Evolutionary conservation across 2,888 invertebrate genomes (phyloP), one percentile per base, ranked within the genome.

Genomic region (Chymomyza amoena): DNA sequence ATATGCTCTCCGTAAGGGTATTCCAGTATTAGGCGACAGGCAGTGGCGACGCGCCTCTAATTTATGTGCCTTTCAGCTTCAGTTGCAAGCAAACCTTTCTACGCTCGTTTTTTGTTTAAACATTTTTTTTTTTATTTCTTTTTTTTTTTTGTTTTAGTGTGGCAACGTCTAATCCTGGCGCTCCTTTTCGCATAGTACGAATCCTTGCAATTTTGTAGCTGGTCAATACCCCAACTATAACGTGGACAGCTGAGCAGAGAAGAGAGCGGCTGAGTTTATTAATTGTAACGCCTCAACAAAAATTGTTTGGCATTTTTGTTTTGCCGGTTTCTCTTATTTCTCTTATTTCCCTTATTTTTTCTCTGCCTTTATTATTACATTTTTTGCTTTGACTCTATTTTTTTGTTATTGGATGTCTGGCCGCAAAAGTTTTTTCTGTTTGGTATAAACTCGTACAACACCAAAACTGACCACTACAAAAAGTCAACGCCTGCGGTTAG

Each of bases 231-330:
- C 28, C 28, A 18, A 15, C 84, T 76, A 57, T 25, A 57, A 68
- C 54, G 66, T 57, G 54, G 60, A 64, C 78, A 15, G 54, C 50
- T 36, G n/a, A 66, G 64, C 64, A 57, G 61, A 64, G 61, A 61
- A 57, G 59, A 78, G 75, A 78, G 80, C 75, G 87, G 76, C 75
- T 61, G 65, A 50, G 78, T 81, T 83, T 85, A 84, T 87, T 84
- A 84, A 84, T 84, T 87, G 84, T 83, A 83, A 85, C 85, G 84
- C 87, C 87, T 87, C 85, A 82, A 81, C 85, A 63, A 83, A 69
- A 82, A 83, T 81, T 78, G 80, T 73, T 83, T 79, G 73, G 69
- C 73, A 78, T 73, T 85, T 75, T 79, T 64, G 64, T 73, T 79
- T 73, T 73, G 61, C 71, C 71, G 74, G 72, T 68, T 74, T 63